Evolutionary conservation across 2,888 invertebrate species (phyloP), one percentile per base, ranked within the genome.

Genomic region (Ophraella communa): DNA sequence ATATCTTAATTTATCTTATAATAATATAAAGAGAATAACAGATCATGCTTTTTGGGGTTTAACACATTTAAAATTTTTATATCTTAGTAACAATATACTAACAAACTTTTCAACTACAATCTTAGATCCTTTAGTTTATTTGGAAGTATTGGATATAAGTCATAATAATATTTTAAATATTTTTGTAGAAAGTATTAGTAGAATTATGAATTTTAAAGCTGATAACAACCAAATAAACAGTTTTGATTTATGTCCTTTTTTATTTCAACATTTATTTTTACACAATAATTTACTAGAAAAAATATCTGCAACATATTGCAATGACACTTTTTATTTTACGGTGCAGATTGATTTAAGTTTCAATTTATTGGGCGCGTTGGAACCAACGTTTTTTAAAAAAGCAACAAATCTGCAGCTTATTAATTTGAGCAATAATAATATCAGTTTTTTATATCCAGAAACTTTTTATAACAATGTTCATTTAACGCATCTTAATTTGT

Each of bases 371-470:
- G 54, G 56, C 10, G 11, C 11, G 21, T 47, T 66, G 17, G 8
- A 52, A 17, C 27, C 53, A 21, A 39, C 8, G 30, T 33, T 33
- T 23, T 54, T 61, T 23, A 18, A 20, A 20, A 44, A 54, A 44
- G 17, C 30, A n/a, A 23, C 51, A 1, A 53, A 49, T 18, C 30
- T 67, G 21, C 5, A 53, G 24, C 14, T 27, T 30, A 27, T 67
- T 10, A 33, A n/a, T 33, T 47, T 66, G 20, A 23, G 39, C n/a
- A 42, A 67, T 21, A 67, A 67, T 24, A 64, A 59, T 35, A 61
- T 67, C 18, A 53, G 21, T 18, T 42, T 24, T 4, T 39, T 66
- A 14, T 30, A 63, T 0, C 51, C 42, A 30, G 58, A 45, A 21
- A 30, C 57, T 20, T 66, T 66, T n/a, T 57, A 27, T 5, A 33